phyloP scores from a whole-genome alignment of 1,140 invertebrate species.

The Heliothis virescens region DNA sequence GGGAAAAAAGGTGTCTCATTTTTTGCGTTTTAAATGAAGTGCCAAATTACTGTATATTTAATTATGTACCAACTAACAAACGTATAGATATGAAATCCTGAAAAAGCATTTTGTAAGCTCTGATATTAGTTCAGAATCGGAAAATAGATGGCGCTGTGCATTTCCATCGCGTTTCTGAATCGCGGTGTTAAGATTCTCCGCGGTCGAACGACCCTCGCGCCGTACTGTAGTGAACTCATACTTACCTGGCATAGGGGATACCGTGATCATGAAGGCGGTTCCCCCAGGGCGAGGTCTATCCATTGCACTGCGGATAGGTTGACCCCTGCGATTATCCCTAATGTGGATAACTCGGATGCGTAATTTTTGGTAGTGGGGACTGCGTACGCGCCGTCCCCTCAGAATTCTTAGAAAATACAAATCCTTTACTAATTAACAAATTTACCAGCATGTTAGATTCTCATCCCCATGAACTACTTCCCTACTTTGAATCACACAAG shows the following conservation, averaged over 20 bases:
- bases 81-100: background rate
- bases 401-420: background rate
- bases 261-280: background rate
- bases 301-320: slow-evolving; percentile 5
- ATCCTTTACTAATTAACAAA: too few relatives aligned
- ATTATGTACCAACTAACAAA: background rate
- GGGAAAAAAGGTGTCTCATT: background rate
- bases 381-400: slow-evolving; percentile 46
- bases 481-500: too few relatives aligned
- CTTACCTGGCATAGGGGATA: too few relatives aligned
- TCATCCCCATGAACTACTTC: too few relatives aligned
- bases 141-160: too few relatives aligned
- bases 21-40: too few relatives aligned
- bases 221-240: background rate
- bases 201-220: background rate
- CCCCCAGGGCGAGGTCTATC: background rate
- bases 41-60: background rate
- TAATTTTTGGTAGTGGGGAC: slow-evolving; percentile 34
- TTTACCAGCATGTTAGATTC: too few relatives aligned
- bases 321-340: too few relatives aligned
- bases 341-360: too few relatives aligned
- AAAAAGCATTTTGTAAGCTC: too few relatives aligned
- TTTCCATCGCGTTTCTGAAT: background rate
- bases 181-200: too few relatives aligned
- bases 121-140: too few relatives aligned